Evolutionary conservation across 2,113 vertebrate genomes (phyloP), one percentile per base, ranked within the genome.

Genomic region (Scalopus aquaticus): DNA sequence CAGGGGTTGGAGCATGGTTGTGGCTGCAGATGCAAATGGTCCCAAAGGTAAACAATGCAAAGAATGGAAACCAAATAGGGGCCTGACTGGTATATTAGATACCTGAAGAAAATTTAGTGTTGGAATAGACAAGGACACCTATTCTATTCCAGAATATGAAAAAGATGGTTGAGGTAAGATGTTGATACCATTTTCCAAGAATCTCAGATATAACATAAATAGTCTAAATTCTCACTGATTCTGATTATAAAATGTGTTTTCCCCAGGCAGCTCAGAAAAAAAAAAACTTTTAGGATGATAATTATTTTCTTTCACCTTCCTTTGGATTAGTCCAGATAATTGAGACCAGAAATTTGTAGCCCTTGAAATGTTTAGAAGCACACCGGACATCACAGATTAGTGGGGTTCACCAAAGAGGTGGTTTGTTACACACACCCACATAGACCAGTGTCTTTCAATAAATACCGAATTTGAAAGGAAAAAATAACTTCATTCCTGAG

Each of bases 341-440:
- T 32, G 30, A 88, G 62, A 39, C 64, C 26, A 85, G 51, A 49
- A 85, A 93, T 95, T 88, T 91, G 32, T 73, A 87, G 73, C 37
- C 67, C 42, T 77, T 92, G 13, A 96, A 95, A 80, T 92, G 44
- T 51, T 95, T 84, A 96, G 67, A 95, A 96, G 35, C 28, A 90
- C 35, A 28, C 5, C 42, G 96, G 44, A n/a, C 80, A 87, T 64
- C 30, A 39, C 16, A 92, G 49, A 80, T 84, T 82, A 93, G 44
- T 76, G 30, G 11, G 64, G n/a, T 39, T 95, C 85, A 93, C 91
- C 56, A 72, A 84, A 83, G 46, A 88, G 24, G 51, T 39, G 81
- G 24, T 82, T 91, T 94, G 19, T 79, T 65, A 82, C 9, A 67
- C 15, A 90, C 37, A 82, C 51, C 17, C 51, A 96, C 39, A 84